Evolutionary conservation across 1,140 invertebrate species (phyloP), one percentile per base, ranked within the genome.

Genomic region (Trachelipus rathkii): DNA sequence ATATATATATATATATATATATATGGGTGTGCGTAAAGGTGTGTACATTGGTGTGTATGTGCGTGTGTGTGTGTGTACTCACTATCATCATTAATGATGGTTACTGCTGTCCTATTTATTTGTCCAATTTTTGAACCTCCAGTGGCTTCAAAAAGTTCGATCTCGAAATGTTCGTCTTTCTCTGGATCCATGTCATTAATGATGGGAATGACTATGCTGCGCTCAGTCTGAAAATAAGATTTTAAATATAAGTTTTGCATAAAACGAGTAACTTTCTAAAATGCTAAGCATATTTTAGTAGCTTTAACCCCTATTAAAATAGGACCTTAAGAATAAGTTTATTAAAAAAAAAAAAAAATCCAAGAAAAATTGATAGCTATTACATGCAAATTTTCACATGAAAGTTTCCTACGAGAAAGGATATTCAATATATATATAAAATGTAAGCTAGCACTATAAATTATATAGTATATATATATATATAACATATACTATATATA

Each of bases 51-150:
- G 9, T 33, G 9, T 33, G 9, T 33, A 71, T 71, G 9, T 33
- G 69, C 9, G 44, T 71, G 44, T 71, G 9, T 71, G 69, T 43
- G 69, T 3, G 8, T 71, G 1, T 9, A 71, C 83, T 83, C 83
- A 89, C 89, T 89, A 83, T 90, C 89, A 82, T 91, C 90, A 82
- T 89, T 90, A 7, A 89, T 88, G 76, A 91, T 90, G 0, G 90
- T 91, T n/a, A 91, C 85, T n/a, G 89, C 88, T 23, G 87, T 87
- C 80, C 87, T 85, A 70, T 86, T 87, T 33, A 88, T 84, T 74
- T 87, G 85, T 23, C 89, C 90, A 9, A 90, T 80, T 77, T 84
- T 86, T 9, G 88, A 88, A 15, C 89, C 89, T 24, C 86, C 86
- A 46, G 85, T 84, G 0, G 87, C 83, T n/a, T 87, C 86, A 78